Base-by-base conservation (phyloP, 2,888 invertebrate species). In the Horisme vitalbata region DNA sequence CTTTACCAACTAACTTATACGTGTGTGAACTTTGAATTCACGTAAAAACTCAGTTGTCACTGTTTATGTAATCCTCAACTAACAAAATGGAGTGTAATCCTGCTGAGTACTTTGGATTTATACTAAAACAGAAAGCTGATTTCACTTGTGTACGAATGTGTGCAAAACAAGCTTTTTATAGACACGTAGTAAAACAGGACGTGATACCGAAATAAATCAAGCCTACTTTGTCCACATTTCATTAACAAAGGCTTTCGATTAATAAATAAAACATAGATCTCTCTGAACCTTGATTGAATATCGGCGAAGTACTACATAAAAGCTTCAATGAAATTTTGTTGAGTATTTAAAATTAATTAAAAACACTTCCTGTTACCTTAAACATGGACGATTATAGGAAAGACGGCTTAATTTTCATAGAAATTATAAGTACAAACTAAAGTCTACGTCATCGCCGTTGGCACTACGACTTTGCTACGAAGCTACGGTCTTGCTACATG, bases 91-190 rank as follows among this genome's bases (percentile, higher is more conserved):
- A 38, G 24, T 34, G 14, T 43, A 33, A 38, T 43, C 34, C 26
- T 14, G 21, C 31, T 10, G 13, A 46, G 35, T 36, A 14, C 20
- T 24, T 33, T 37, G 30, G 30, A 34, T 44, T 38, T 44, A 44
- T 39, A 15, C 27, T 18, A 18, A 31, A 35, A 24, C 10, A 38
- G 35, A 27, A 37, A 21, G 26, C 13, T 14, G 38, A 14, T 13
- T 31, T 27, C 26, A 14, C 23, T 36, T 23, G 41, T 30, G 13
- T 38, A 38, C 34, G 21, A 43, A 44, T 41, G 38, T 41, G 33
- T 32, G 33, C 31, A 37, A 38, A 37, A 37, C 46, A 41, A 37
- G 33, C 41, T 48, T 48, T 48, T 48, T 48, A 39, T 44, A 39
- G 20, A 10, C 34, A 34, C 38, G 37, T 31, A 35, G 37, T 39